Evolutionary conservation across 2,888 invertebrate genomes (phyloP).

Genomic region (Galerucella calmariensis): DNA sequence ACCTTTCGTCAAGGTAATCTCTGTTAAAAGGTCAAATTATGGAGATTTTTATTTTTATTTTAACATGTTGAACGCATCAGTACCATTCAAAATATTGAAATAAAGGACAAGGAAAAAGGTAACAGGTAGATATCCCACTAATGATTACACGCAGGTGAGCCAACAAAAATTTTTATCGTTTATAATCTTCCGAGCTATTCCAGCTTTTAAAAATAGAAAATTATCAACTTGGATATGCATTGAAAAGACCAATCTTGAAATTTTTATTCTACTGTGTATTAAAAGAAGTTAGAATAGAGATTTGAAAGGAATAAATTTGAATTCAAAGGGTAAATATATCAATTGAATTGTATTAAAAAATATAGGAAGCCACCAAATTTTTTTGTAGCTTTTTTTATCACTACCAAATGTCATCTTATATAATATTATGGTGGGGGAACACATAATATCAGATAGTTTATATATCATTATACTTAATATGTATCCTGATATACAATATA

Average conservation of each 20-base stretch:
- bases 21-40: background rate
- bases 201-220: background rate
- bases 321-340: too few relatives aligned
- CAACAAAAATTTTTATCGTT: slow-evolving; percentile 3
- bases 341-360: too few relatives aligned
- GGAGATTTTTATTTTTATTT: background rate
- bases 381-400: too few relatives aligned
- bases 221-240: background rate
- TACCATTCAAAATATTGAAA: background rate
- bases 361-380: too few relatives aligned
- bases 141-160: background rate
- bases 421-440: too few relatives aligned
- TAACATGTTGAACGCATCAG: background rate
- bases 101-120: background rate
- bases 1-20: background rate
- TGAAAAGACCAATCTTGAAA: background rate
- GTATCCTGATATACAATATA: too few relatives aligned
- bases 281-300: too few relatives aligned
- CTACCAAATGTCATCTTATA: too few relatives aligned
- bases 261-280: too few relatives aligned
- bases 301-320: too few relatives aligned
- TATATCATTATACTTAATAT: too few relatives aligned
- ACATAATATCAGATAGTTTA: too few relatives aligned
- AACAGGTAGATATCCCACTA: background rate
- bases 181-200: background rate